These are phyloP conservation scores for Hypomecis punctinalis DNA, from an alignment of 2,888 invertebrate genomes.

Conservation along the genomic window DNA sequence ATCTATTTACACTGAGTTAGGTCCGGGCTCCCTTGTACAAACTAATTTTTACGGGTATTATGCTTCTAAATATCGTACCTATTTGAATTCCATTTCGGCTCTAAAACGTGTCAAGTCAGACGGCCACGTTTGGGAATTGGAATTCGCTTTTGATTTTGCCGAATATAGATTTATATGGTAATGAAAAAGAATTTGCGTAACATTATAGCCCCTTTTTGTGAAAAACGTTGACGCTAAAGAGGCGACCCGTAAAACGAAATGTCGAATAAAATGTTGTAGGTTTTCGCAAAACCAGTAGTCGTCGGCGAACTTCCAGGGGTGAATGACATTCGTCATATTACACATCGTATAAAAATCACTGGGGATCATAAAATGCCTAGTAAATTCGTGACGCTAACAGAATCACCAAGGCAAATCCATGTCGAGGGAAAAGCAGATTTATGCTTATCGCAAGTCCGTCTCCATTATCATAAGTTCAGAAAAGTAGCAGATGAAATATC, in stretches of 20 bases:
- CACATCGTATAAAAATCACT: slow-evolving; percentile 50
- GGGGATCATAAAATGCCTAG: slow-evolving; percentile 49
- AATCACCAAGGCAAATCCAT: slow-evolving; percentile 49
- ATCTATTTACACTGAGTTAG: slow-evolving; percentile 48
- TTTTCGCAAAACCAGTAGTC: slow-evolving; percentile 11
- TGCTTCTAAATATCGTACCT: slow-evolving; percentile 38
- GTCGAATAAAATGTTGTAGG: slow-evolving; percentile 12
- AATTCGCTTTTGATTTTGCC: slow-evolving; percentile 23
- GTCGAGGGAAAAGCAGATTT: slow-evolving; percentile 55
- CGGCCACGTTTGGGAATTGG: slow-evolving; percentile 22
- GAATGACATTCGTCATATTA: slow-evolving; percentile 50
- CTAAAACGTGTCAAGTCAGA: slow-evolving; percentile 19
- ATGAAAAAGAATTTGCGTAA: slow-evolving; percentile 23
- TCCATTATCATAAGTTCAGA: slow-evolving; percentile 67
- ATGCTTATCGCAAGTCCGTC: slow-evolving; percentile 55
- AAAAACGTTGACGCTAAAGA: slow-evolving; percentile 13
- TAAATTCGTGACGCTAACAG: slow-evolving; percentile 38
- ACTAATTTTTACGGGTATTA: slow-evolving; percentile 56
- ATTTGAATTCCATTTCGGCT: slow-evolving; percentile 27
- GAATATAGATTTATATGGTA: slow-evolving; percentile 26
- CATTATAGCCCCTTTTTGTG: slow-evolving; percentile 5
- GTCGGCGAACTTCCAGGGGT: slow-evolving; percentile 41
- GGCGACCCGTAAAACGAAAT: slow-evolving; percentile 18
- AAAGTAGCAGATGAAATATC: slow-evolving; percentile 61
- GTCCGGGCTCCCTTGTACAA: slow-evolving; percentile 46